Base-by-base conservation (phyloP, 1,140 invertebrate species). In the Heliconius melpomene region DNA sequence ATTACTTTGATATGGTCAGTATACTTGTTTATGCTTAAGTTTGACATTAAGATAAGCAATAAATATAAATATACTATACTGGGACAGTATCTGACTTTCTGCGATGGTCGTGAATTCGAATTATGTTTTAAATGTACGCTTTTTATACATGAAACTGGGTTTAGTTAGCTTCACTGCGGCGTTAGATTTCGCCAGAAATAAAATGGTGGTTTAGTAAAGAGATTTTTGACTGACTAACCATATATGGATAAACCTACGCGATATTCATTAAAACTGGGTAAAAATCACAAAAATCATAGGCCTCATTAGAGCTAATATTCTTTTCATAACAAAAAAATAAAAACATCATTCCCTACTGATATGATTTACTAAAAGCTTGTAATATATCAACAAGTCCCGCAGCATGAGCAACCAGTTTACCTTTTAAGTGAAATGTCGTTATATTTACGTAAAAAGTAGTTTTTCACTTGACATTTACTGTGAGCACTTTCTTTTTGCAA, bases 401-500 rank as follows among this genome's bases (percentile, higher is more conserved):
- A 2, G 9, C 7, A 57, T 57, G n/a, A 26, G 1, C n/a, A 66
- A 66, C 60, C 60, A 66, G 60, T 77, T 77, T 77, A 71, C 36
- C 54, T 60, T 66, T 77, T 77, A 46, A 70, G 60, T 70, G 75
- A 77, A 77, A 77, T 60, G 57, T 77, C 40, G 57, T 46, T 77
- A n/a, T 46, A 50, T 77, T 77, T 16, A 70, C 23, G 46, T 50
- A 77, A 77, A 77, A 77, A 77, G 52, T 77, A 32, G 60, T 70
- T 46, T 70, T 77, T 77, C 75, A 23, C 75, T 77, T 77, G 75
- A 71, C 75, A 77, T 77, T 77, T 77, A n/a, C 74, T 57, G 52
- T 46, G 60, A 77, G 29, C 29, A 50, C 75, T 77, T 77, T 77
- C 75, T 77, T 77, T 77, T 76, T 77, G 1, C 26, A 32, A 40